phyloP scores from a whole-genome alignment of 2,888 invertebrate species.

The Athalia cordata region DNA sequence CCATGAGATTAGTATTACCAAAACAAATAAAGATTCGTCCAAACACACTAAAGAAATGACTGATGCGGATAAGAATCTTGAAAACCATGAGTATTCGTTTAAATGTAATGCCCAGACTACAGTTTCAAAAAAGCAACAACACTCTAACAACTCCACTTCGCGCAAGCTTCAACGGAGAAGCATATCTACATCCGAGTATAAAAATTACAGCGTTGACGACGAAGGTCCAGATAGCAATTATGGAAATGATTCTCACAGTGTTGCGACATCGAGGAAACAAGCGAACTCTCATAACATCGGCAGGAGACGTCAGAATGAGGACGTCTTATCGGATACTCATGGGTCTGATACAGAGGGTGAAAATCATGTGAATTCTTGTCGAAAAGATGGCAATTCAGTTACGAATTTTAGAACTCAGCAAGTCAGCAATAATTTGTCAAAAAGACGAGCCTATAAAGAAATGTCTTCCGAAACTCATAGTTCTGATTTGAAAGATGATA shows the following conservation, averaged over 20 bases:
- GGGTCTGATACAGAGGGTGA: conserved; percentile 57
- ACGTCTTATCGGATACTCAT: conserved; percentile 54
- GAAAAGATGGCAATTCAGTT: conserved; percentile 56
- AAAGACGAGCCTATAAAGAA: conserved; percentile 39
- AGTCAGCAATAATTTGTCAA: conserved; percentile 47
- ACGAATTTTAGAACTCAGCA: conserved; percentile 59
- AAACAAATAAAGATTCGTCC: conserved; percentile 16
- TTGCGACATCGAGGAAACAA: conserved; percentile 52
- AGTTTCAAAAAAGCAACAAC: conserved; percentile 8
- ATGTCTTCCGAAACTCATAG: conserved; percentile 44
- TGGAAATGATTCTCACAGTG: conserved; percentile 54
- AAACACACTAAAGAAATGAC: neutral
- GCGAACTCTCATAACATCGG: conserved; percentile 46
- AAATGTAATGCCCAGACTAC: conserved; percentile 22
- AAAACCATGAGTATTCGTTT: conserved; percentile 15
- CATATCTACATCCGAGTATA: conserved; percentile 20
- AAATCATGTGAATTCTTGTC: conserved; percentile 59
- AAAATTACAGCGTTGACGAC: conserved; percentile 14
- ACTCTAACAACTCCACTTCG: conserved; percentile 4
- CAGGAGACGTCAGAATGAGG: conserved; percentile 46
- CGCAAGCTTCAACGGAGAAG: conserved; percentile 20
- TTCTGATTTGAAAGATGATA: conserved; percentile 22
- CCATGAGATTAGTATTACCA: neutral
- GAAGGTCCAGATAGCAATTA: conserved; percentile 42
- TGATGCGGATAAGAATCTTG: conserved; percentile 17